Evolutionary conservation across 2,888 invertebrate genomes (phyloP), one percentile per base, ranked within the genome.

Genomic region (Chrysina gloriosa): DNA sequence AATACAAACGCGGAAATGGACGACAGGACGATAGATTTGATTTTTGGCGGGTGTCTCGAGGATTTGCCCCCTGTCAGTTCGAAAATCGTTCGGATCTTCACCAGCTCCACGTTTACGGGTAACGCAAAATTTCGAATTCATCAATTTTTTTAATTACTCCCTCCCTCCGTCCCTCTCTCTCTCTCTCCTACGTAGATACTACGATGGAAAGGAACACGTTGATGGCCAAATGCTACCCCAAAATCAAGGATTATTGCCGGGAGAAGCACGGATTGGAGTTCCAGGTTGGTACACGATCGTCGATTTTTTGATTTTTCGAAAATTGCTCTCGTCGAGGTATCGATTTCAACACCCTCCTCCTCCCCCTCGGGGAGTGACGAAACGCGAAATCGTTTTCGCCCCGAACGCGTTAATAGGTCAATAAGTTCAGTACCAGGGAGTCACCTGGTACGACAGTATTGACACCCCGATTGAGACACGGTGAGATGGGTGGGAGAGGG

Each of bases 31-130:
- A 91, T 97, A 29, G 96, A 97, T 83, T 88, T 93, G 64, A 96
- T 97, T 78, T 97, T 97, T 84, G 88, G 90, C 25, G 97, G 97
- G 19, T 93, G 93, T 0, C 84, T 97, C 74, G 93, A 94, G 81
- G 90, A 91, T 56, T 85, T 98, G 74, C 98, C 98, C 0, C 94
- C 97, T 0, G 96, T 98, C 72, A 96, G 96, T 84, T 98, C 98
- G 42, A 98, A 97, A 87, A 97, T 98, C 79, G 98, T 98, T 23
- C 88, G 98, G 75, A 98, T 98, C 77, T 98, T 98, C 82, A 98
- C 97, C 70, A 97, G 97, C 79, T 98, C 98, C 0, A 98, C 98
- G 0, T 98, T 98, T 79, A 98, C 98, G 78, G 98, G 97, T 96
- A 84, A 83, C 74, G 39, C 11, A 4, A 2, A 2, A 4, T 58